Evolutionary conservation across 2,113 vertebrate species (phyloP), one percentile per base, ranked within the genome.

Genomic region (Bufo gargarizans): DNA sequence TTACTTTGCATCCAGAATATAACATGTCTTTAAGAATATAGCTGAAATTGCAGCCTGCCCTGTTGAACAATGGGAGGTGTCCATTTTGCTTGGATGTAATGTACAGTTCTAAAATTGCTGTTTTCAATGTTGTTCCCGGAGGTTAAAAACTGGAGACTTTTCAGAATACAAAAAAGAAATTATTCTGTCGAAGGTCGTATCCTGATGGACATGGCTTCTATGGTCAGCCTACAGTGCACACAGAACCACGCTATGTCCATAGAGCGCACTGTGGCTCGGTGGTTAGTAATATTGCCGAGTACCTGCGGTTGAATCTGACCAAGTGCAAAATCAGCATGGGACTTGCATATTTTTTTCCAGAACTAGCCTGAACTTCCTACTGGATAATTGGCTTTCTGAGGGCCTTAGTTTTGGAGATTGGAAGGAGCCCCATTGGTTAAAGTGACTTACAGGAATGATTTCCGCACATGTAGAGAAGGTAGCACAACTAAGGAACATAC

Each of bases 1-100:
- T 22, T 69, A 83, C 81, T 83, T 83, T 83, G 53, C 49, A 19
- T 69, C 17, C 49, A 69, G 49, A 50, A 83, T 67, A 67, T 22
- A 22, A 65, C 81, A 59, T 59, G 59, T 83, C 61, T 67, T 22
- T 69, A 67, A 67, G 19, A 82, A 22, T 80, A 58, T 58, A 58
- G 77, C 53, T 58, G 53, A 80, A 80, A 80, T 56, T 80, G 77
- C 55, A 80, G 53, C 53, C 20, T 79, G 49, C 50, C 7, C n/a
- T 2, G 55, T 33, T 13, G 59, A 33, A 80, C 77, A 80, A 22
- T 56, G 53, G 53, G 49, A 56, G 6, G 55, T 56, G 53, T 43
- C 53, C 53, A 80, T 33, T 80, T 58, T 58, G 14, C 59, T 58
- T 77, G 14, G 71, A 47, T 8, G 49, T 7, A 74, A 74, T 8